Conservation (phyloP, 2,113 vertebrate genomes). For the Serinus canaria region DNA sequence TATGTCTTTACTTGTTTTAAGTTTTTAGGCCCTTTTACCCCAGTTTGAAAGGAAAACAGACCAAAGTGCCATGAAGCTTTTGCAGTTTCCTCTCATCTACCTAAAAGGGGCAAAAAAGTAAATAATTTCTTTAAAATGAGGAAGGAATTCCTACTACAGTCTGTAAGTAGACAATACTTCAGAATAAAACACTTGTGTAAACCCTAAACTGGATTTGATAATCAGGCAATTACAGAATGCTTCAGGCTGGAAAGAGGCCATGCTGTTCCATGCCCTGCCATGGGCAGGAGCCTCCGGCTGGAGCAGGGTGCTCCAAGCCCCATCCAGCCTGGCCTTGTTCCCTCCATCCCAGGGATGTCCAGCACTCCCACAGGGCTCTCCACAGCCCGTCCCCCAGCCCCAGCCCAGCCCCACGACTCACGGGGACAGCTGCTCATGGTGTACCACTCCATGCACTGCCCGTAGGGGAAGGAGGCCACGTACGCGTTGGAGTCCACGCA, state of each 20-base stretch:
- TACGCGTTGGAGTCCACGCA: slow-evolving; percentile 98
- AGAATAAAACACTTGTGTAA: neutral
- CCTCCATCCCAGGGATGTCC: accelerated
- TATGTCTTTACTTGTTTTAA: neutral
- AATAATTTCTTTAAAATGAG: neutral
- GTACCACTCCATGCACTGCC: slow-evolving; percentile 99
- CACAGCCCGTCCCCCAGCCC: neutral
- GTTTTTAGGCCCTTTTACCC: neutral
- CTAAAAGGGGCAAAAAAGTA: neutral
- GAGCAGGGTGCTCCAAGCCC: neutral
- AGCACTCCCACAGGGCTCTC: too few relatives aligned
- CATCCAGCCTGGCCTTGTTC: neutral
- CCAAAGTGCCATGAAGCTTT: neutral
- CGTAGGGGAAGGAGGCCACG: slow-evolving; percentile 96
- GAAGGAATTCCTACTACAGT: neutral
- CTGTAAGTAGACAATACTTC: neutral
- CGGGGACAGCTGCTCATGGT: slow-evolving; percentile 94
- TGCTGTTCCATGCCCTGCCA: accelerated
- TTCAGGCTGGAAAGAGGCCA: neutral
- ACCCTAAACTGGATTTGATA: neutral
- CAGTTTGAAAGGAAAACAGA: neutral
- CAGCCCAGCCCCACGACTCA: slow-evolving; percentile 61
- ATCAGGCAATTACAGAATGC: neutral
- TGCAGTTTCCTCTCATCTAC: neutral
- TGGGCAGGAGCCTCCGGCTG: too few relatives aligned